These are phyloP conservation scores for Aplodontia rufa DNA, from an alignment of 2,113 vertebrate species.

Conservation along the genomic window DNA sequence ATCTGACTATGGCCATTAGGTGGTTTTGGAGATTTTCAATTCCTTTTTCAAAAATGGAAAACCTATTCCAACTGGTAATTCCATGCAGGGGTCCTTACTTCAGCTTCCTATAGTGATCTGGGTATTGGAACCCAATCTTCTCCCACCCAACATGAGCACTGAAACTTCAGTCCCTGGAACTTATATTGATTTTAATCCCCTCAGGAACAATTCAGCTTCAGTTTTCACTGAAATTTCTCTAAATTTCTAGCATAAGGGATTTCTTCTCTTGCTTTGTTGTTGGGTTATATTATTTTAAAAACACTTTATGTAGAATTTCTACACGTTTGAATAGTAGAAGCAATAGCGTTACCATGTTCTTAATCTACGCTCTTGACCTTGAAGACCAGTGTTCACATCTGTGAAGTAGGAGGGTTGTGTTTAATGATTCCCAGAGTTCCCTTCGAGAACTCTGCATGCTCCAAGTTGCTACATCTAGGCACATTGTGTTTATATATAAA, in stretches of 20 bases:
- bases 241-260: not conserved
- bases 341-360: conserved; percentile 42
- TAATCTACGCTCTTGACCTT: conserved; percentile 52
- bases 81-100: not conserved
- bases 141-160: not conserved
- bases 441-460: conserved; percentile 26
- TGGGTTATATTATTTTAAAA: not conserved
- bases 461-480: conserved; percentile 62
- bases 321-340: conserved; percentile 27
- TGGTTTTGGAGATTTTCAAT: not conserved
- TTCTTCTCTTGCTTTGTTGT: conserved; percentile 32
- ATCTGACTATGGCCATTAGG: not conserved
- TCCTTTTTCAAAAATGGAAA: not conserved
- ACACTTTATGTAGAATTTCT: conserved; percentile 29
- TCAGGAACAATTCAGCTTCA: not conserved
- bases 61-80: not conserved
- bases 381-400: conserved; percentile 31
- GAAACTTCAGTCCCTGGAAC: not conserved
- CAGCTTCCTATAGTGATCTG: not conserved
- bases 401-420: conserved; percentile 25
- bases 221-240: not conserved
- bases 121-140: not conserved
- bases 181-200: not conserved
- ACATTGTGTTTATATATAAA: conserved; percentile 71
- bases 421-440: conserved; percentile 65